Percentiles rank a stretch among this genome's conserved stretches.
Evolutionary conservation across 1,140 invertebrate genomes (phyloP).

Genomic region (Acromyrmex echinatior): DNA sequence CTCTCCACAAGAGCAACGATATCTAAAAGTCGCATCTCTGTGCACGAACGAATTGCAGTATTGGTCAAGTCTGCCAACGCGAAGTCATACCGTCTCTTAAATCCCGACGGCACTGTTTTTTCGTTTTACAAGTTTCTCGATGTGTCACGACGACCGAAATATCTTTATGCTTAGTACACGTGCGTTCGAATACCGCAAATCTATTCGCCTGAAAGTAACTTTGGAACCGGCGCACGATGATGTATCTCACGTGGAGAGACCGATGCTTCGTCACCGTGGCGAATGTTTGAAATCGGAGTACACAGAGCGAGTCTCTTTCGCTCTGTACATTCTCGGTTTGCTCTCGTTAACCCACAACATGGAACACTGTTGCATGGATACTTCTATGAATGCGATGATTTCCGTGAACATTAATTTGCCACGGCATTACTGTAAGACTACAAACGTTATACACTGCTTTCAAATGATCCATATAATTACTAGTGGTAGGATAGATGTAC

Average conservation of each 20-base stretch:
- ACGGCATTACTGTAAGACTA: background rate
- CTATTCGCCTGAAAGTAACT: constrained; percentile 55
- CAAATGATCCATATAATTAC: background rate
- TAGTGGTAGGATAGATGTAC: background rate
- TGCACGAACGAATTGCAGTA: background rate
- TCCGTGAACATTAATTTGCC: constrained; percentile 33
- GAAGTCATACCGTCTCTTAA: constrained; percentile 72
- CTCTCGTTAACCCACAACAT: constrained; percentile 8
- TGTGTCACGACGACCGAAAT: constrained; percentile 76
- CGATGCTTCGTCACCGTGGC: constrained; percentile 52
- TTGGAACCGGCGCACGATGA: background rate
- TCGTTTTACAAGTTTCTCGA: constrained; percentile 36
- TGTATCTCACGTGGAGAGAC: constrained; percentile 45
- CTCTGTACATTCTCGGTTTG: constrained; percentile 5
- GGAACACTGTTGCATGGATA: background rate
- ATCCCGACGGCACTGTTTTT: constrained; percentile 59
- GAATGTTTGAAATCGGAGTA: constrained; percentile 49
- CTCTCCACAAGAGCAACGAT: background rate
- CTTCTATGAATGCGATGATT: background rate
- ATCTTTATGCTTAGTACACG: constrained; percentile 61
- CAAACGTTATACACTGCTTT: background rate
- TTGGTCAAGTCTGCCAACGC: constrained; percentile 29
- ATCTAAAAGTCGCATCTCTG: background rate
- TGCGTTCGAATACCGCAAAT: background rate
- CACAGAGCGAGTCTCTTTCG: constrained; percentile 13